Base-by-base conservation (phyloP, 2,797 vertebrate species). In the Catamblyrhynchus diadema region DNA sequence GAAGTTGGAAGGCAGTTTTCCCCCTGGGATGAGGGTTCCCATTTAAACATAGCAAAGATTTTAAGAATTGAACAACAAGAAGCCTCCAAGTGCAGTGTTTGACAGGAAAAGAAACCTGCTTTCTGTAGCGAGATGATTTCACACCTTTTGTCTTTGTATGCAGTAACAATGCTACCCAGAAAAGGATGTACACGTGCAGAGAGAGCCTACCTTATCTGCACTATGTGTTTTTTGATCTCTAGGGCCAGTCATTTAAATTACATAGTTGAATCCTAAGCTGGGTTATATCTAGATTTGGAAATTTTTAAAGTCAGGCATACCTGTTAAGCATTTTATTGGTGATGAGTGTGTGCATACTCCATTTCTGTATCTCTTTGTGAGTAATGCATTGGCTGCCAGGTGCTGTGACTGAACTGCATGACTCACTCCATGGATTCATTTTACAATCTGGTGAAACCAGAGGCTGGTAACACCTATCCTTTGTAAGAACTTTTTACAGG, bases 291-390 rank as follows among this genome's bases (percentile, higher is more conserved):
- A n/a, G 67, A n/a, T 30, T 60, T 79, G 62, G 80, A 92, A 59
- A 6, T n/a, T 61, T 78, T 93, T 57, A 7, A 71, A 88, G 60
- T 88, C 27, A 12, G 30, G 35, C 19, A 62, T 93, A 90, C 67
- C 50, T 90, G 84, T 90, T 96, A 88, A 88, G 71, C 60, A 71
- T 91, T 94, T 88, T 95, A 86, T 81, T 93, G 72, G 51, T 86
- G 90, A 73, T 48, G 56, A 94, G 39, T 60, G 54, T 93, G 33
- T 81, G 73, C 86, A 88, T 44, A 81, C 56, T 62, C 54, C 39
- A 88, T 81, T 95, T 96, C 81, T 50, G 22, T 66, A 81, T 86
- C 53, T 79, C 74, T 93, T 88, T 94, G 81, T 94, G 78, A 94
- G 59, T 71, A 91, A 82, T 2, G 7, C 86, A 61, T 86, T 93